A percentile compares a stretch with the other conserved stretches of the same genome.
Evolutionary conservation across 1,140 invertebrate genomes (phyloP).

Genomic region (Zaprionus inermis): DNA sequence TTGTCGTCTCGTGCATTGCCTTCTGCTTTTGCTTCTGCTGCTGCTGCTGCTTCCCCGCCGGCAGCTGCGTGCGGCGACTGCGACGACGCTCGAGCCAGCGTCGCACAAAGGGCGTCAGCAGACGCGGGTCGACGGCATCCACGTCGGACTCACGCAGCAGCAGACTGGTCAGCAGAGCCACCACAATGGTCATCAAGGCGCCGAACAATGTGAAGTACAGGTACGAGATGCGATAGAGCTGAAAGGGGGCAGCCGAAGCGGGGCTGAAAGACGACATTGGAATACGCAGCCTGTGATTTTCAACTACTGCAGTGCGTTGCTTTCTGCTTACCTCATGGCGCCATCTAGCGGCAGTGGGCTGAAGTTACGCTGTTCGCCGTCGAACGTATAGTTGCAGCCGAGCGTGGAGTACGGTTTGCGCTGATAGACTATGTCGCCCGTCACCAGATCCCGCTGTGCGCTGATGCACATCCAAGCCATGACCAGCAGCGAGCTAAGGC

Average conservation of each 20-base stretch:
- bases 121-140: conserved; percentile 86
- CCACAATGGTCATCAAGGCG: conserved; percentile 87
- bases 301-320: too few species aligned
- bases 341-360: conserved; percentile 47
- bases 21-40: conserved; percentile 10
- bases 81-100: conserved; percentile 85
- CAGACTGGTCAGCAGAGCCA: conserved; percentile 86
- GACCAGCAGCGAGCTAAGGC: conserved; percentile 88
- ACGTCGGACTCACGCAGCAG: conserved; percentile 85
- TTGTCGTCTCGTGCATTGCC: conserved; percentile 52
- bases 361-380: conserved; percentile 62
- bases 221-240: conserved; percentile 86
- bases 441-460: conserved; percentile 89
- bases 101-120: conserved; percentile 89
- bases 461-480: conserved; percentile 94
- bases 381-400: conserved; percentile 88
- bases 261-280: conserved; percentile 12
- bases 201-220: conserved; percentile 88
- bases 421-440: conserved; percentile 86
- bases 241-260: conserved; percentile 45
- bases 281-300: not conserved
- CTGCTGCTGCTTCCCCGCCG: conserved; percentile 15
- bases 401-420: conserved; percentile 88
- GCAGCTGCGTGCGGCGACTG: conserved; percentile 44
- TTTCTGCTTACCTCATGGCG: conserved; percentile 43